A percentile compares a stretch with the other conserved stretches of the same genome.
Evolutionary conservation across 2,888 invertebrate genomes (phyloP).

Genomic region (Taphrorychus bicolor): DNA sequence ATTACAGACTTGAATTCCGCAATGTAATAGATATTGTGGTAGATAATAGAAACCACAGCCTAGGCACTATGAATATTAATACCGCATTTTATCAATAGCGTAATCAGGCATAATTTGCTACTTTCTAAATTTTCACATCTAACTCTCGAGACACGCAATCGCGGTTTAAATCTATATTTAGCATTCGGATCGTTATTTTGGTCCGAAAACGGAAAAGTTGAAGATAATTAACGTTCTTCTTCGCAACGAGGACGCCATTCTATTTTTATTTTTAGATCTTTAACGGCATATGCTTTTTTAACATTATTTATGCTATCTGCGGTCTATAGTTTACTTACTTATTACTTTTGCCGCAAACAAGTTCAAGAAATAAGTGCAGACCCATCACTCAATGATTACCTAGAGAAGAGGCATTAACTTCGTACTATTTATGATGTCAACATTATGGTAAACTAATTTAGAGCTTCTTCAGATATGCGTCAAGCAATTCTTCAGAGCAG

Average conservation of each 20-base stretch:
- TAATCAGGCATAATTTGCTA: conserved; percentile 19
- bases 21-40: background rate
- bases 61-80: conserved; percentile 14
- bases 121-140: conserved; percentile 34
- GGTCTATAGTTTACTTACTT: too few relatives aligned
- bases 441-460: too few relatives aligned
- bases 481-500: too few relatives aligned
- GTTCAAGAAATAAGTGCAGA: too few relatives aligned
- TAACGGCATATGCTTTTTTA: too few relatives aligned
- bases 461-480: too few relatives aligned
- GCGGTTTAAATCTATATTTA: conserved; percentile 23
- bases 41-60: conserved; percentile 7
- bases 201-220: conserved; percentile 18
- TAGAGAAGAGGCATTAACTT: too few relatives aligned
- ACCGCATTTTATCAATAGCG: conserved; percentile 15
- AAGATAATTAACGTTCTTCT: background rate
- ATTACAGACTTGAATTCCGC: background rate
- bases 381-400: too few relatives aligned
- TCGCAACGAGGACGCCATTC: background rate
- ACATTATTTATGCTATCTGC: too few relatives aligned
- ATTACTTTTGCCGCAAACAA: too few relatives aligned
- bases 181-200: conserved; percentile 17
- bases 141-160: conserved; percentile 19
- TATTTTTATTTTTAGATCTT: background rate
- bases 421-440: too few relatives aligned